Base-by-base conservation (phyloP, 2,888 invertebrate species). In the Synanthedon myopaeformis region DNA sequence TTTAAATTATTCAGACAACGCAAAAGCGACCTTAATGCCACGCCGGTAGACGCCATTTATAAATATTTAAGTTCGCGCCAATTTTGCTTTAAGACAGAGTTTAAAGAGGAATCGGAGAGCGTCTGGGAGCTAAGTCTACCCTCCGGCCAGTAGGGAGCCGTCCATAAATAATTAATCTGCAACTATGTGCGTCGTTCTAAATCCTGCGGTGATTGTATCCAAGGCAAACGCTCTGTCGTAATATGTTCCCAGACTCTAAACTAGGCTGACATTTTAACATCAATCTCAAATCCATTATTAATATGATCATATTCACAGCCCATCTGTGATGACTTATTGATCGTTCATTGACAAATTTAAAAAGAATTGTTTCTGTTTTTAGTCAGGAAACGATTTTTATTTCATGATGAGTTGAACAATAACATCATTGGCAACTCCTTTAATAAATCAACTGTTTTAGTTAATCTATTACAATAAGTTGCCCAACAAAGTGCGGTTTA, bases 151-250 rank as follows among this genome's bases (percentile, higher is more conserved):
- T 65, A 59, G 74, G 72, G 80, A 75, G 70, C 66, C 65, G 72
- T 69, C 76, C 79, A 80, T 87, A 86, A 86, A 87, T 87, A 86
- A 86, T 86, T 86, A 84, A 87, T 86, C 85, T 84, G 72, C 67
- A 67, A 61, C 79, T 76, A 80, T 82, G 81, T 81, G 76, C 80
- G 79, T 66, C 70, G 79, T 79, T 79, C 80, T 81, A 78, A 85
- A 85, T 82, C 85, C 76, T 72, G 51, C 28, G 51, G 49, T 49
- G 54, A 52, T 56, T 54, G 45, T 49, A 52, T 45, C 42, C 8
- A 13, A 23, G 51, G 41, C 19, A 8, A 49, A 41, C 45, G 35
- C 10, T n/a, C n/a, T 10, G 35, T 23, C 23, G 4, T 5, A 23
- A 23, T 23, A 23, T 19, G 51, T 13, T 14, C 23, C 14, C 54